Conservation (phyloP, 2,797 vertebrate species). For the Eurystomus glaucurus region DNA sequence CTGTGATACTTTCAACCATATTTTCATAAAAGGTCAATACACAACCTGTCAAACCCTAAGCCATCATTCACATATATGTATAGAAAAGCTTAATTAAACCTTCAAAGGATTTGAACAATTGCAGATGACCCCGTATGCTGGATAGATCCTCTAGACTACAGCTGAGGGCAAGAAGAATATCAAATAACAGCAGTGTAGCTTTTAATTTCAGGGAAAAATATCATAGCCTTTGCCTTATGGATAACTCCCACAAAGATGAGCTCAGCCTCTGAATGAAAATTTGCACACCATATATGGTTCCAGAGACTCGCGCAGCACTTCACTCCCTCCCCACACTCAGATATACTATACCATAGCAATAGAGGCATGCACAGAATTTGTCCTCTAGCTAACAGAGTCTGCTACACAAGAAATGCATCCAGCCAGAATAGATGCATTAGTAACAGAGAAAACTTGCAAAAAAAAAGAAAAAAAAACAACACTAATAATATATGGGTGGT, state of each 20-base stretch:
- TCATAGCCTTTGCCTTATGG: neutral
- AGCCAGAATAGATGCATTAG: neutral
- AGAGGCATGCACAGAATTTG: constrained; percentile 15
- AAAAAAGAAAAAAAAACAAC: neutral
- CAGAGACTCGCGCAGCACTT: neutral
- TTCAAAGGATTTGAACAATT: neutral
- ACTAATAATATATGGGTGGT: neutral
- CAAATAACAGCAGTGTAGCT: rapidly evolving
- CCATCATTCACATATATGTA: rapidly evolving
- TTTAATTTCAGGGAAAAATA: neutral
- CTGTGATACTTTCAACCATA: neutral
- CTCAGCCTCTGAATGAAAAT: constrained; percentile 29
- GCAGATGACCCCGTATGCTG: neutral
- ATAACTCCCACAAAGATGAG: constrained; percentile 1
- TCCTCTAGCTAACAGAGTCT: neutral
- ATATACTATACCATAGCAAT: neutral
- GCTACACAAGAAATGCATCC: neutral
- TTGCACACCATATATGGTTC: constrained; percentile 46
- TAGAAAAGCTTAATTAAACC: neutral
- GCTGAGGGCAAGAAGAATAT: neutral
- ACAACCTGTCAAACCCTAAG: neutral
- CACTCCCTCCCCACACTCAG: neutral
- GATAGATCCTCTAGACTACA: neutral
- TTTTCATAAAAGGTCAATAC: neutral
- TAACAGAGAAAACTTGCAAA: neutral